Percentiles rank a stretch among this genome's conserved stretches.
These are phyloP conservation scores for Apotomis capreana DNA, from an alignment of 2,888 invertebrate genomes.

Conservation along the genomic window DNA sequence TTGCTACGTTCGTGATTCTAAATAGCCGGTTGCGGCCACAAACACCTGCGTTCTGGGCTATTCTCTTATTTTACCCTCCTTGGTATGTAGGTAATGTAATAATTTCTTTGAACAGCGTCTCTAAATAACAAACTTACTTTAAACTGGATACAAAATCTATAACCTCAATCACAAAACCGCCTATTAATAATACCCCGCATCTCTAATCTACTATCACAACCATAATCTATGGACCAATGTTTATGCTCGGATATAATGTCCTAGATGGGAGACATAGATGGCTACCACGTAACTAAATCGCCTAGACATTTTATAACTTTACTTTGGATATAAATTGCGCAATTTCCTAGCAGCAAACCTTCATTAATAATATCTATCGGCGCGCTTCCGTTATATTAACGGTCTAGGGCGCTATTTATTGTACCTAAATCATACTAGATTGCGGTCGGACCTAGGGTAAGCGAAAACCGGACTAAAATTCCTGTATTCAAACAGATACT, in stretches of 20 bases:
- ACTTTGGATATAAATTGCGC: constrained; percentile 30
- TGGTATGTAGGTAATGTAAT: no score
- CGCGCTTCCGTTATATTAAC: constrained; percentile 45
- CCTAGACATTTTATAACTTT: constrained; percentile 28
- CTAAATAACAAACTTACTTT: no score
- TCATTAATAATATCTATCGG: constrained; percentile 46
- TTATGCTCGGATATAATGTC: neutral
- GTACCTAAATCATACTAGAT: constrained; percentile 31
- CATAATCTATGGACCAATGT: neutral
- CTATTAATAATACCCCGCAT: neutral
- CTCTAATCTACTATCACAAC: neutral
- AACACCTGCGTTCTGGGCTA: no score
- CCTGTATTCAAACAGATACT: constrained; percentile 13
- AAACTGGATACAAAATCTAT: no score
- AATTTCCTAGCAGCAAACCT: constrained; percentile 40
- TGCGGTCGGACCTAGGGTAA: neutral
- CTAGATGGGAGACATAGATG: constrained; percentile 9
- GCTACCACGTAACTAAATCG: constrained; percentile 24
- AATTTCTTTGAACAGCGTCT: no score
- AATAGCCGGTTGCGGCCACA: no score
- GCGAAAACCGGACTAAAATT: constrained; percentile 15
- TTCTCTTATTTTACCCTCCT: no score
- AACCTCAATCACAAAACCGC: no score
- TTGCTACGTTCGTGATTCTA: no score
- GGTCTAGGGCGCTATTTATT: constrained; percentile 48